These are phyloP conservation scores for Sparidentex hasta DNA, from an alignment of 2,797 vertebrate species.

Conservation along the genomic window DNA sequence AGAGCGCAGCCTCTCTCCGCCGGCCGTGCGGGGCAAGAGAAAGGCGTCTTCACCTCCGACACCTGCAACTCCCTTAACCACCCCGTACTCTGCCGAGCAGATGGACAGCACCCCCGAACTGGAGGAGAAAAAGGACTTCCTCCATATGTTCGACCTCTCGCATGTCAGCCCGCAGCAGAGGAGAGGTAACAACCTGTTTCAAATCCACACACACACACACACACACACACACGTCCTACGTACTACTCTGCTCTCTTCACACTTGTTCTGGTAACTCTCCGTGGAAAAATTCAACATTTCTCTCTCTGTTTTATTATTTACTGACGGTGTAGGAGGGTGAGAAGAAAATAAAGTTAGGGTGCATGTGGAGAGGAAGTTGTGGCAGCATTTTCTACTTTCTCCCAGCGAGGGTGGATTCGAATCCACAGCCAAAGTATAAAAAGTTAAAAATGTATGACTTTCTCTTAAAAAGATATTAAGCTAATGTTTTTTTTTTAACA, in stretches of 20 bases:
- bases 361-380: constrained; percentile 27
- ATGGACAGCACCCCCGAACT: constrained; percentile 92
- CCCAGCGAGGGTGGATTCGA: constrained; percentile 3
- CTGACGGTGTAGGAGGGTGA: constrained; percentile 44
- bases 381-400: constrained; percentile 21
- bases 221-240: constrained; percentile 26
- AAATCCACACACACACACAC: constrained; percentile 32
- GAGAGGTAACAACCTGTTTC: constrained; percentile 85
- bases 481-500: not conserved
- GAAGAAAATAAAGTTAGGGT: constrained; percentile 44
- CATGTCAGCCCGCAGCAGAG: constrained; percentile 91
- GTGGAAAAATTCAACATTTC: constrained; percentile 30
- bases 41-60: constrained; percentile 84
- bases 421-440: not conserved
- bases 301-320: constrained; percentile 31
- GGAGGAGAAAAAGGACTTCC: constrained; percentile 93
- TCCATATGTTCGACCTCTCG: constrained; percentile 91
- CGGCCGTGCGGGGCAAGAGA: constrained; percentile 84
- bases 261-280: constrained; percentile 38
- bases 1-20: constrained; percentile 91
- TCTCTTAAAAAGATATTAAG: not conserved
- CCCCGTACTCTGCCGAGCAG: constrained; percentile 91
- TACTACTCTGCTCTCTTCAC: constrained; percentile 34
- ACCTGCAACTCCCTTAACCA: constrained; percentile 84
- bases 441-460: constrained; percentile 7